Evolutionary conservation across 2,113 vertebrate genomes (phyloP), one percentile per base, ranked within the genome.

Genomic region (Pogona vitticeps): DNA sequence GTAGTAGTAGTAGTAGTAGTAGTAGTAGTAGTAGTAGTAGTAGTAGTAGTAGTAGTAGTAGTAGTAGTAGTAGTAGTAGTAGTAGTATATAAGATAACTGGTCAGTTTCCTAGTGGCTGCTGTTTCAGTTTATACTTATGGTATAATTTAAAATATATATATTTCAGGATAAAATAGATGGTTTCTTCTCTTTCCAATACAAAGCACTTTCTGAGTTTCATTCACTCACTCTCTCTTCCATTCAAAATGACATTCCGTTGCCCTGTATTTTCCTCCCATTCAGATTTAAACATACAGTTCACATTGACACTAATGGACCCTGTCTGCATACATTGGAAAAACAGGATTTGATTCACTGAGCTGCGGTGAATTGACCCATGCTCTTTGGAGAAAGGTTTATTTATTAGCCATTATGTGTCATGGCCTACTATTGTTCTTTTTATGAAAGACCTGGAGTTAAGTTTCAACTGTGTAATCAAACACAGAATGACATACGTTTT

Each of bases 201-300:
- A 61, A 75, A 75, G 56, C 28, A 59, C 31, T 33, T 42, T 76
- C 4, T 70, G 40, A 31, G n/a, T 18, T 59, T 38, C 10, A 71
- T n/a, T 73, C 13, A 17, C 52, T 46, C n/a, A n/a, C 23, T 38
- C 8, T 71, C 46, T 23, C n/a, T 17, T 38, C 36, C 4, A 20
- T n/a, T 9, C 71, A 75, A 73, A 40, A 76, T 63, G 71, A 46
- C 71, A 84, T 84, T 84, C 82, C 75, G 26, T 63, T 84, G 71
- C 36, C 36, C 71, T 76, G 36, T 26, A 20, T 31, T 26, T 3
- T 12, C 10, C 10, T 1, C 17, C 70, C 70, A 61, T 59, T 75
- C 31, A 63, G 36, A 59, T 31, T 26, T 71, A 70, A 40, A 21
- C 33, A 52, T 23, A 26, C 8, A 31, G 33, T 58, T 42, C 36